Evolutionary conservation across 2,888 invertebrate species (phyloP), one percentile per base, ranked within the genome.

Genomic region (Acronicta alni): DNA sequence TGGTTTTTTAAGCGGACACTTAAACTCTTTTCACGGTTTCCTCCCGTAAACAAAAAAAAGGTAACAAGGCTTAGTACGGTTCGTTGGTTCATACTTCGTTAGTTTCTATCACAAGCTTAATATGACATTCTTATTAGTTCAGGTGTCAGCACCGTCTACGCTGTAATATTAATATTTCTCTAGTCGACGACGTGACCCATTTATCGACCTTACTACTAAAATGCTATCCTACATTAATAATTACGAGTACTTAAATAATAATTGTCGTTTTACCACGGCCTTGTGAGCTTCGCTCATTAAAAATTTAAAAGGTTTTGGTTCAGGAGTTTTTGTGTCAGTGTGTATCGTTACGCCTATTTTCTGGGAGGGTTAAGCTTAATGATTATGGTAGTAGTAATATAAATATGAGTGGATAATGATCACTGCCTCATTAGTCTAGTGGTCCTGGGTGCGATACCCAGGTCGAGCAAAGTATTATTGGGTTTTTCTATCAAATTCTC

Each of bases 81-180:
- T 73, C 66, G 75, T 69, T 77, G 66, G 57, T 41, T 52, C 57
- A 42, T 71, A 77, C 66, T 77, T 79, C 75, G 71, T 77, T 79
- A 75, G 72, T 61, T 64, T 51, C 35, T 38, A 53, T 76, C 74
- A 77, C 74, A 64, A 74, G 60, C 65, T 73, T 62, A 69, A 73
- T 76, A 57, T 57, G 44, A 49, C 51, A 60, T 73, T 62, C 73
- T 69, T 74, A 74, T 74, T 65, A 62, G 59, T 58, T 65, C 63
- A 63, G 73, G 57, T 76, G 73, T 63, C 72, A 67, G 44, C 59
- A 15, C 12, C 51, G 64, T 72, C 53, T 72, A 54, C 68, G 55
- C 48, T 55, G 48, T 45, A 62, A 72, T 66, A 67, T 59, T 67
- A 67, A 58, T 67, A 67, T 66, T 71, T 43, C 57, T 71, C 46